Percentiles rank a stretch among this genome's conserved stretches.
Evolutionary conservation across 2,113 vertebrate genomes (phyloP).

Genomic region (Dinomys branickii): DNA sequence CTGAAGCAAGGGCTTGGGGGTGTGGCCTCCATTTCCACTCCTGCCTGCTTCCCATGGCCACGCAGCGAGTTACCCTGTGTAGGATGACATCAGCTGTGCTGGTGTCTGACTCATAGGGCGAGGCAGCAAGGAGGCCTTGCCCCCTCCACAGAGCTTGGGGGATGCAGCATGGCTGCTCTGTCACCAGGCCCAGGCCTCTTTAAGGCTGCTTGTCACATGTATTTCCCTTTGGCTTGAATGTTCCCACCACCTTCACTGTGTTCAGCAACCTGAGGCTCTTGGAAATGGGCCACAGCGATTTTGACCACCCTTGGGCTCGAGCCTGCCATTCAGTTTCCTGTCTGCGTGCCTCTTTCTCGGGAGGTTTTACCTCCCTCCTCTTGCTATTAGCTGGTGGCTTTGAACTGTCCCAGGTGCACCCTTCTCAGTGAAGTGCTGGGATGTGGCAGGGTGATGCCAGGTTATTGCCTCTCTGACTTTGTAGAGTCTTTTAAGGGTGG

Average conservation of each 20-base stretch:
- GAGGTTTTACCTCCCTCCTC: neutral
- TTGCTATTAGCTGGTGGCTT: neutral
- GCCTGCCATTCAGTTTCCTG: neutral
- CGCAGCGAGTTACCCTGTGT: neutral
- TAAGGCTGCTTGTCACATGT: neutral
- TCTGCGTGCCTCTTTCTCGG: neutral
- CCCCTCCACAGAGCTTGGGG: accelerated
- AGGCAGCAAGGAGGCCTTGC: neutral
- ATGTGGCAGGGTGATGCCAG: neutral
- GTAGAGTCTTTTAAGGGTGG: neutral
- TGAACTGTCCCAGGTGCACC: neutral
- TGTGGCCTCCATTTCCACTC: neutral
- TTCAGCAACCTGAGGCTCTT: neutral
- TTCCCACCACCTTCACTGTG: neutral
- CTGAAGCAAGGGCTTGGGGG: neutral
- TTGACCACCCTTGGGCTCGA: neutral
- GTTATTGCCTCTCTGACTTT: neutral
- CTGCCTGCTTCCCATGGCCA: neutral
- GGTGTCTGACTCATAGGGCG: neutral
- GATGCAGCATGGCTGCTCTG: neutral
- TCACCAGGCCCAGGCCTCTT: neutral
- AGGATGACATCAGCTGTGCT: neutral
- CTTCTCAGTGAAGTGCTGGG: neutral
- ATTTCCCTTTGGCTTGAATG: neutral
- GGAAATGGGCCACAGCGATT: neutral